Evolutionary conservation across 92 coral and sea anemone genomes (phyloP).

Genomic region (Parazoanthus atlanticus): DNA sequence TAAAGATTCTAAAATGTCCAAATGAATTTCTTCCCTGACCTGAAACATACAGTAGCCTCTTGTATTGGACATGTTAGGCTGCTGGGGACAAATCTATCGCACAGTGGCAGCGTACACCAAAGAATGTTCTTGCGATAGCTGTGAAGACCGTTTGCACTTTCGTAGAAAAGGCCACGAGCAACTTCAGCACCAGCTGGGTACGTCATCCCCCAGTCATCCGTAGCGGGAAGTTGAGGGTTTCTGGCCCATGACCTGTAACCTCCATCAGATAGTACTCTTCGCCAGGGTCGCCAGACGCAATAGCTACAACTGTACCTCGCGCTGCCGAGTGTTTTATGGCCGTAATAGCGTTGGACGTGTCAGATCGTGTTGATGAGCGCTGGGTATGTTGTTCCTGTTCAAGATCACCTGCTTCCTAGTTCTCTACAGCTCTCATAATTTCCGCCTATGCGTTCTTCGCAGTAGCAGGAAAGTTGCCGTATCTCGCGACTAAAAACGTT

Average conservation of each 20-base stretch:
- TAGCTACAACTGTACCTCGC: constrained; percentile 1
- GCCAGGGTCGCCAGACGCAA: constrained; percentile 17
- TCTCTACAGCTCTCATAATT: not conserved
- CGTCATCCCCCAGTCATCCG: constrained; percentile 23
- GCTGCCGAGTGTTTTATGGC: not conserved
- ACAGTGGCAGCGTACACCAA: too few species aligned
- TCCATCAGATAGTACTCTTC: not conserved
- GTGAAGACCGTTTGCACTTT: too few species aligned
- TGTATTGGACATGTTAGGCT: too few species aligned
- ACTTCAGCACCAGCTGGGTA: too few species aligned
- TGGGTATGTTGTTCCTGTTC: not conserved
- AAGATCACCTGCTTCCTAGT: not conserved
- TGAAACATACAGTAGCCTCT: too few species aligned
- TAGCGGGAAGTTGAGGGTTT: not conserved
- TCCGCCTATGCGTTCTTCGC: not conserved
- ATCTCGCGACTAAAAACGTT: not conserved
- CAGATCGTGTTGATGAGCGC: not conserved
- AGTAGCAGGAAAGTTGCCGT: constrained; percentile 1
- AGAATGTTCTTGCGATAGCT: too few species aligned
- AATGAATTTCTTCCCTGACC: too few species aligned
- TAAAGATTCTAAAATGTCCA: too few species aligned
- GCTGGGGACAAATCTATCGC: too few species aligned
- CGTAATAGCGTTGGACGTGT: not conserved
- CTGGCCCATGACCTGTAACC: constrained; percentile 3
- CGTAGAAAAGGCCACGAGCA: too few species aligned